Evolutionary conservation across 2,888 invertebrate genomes (phyloP).

Genomic region (Augiades crinisus): DNA sequence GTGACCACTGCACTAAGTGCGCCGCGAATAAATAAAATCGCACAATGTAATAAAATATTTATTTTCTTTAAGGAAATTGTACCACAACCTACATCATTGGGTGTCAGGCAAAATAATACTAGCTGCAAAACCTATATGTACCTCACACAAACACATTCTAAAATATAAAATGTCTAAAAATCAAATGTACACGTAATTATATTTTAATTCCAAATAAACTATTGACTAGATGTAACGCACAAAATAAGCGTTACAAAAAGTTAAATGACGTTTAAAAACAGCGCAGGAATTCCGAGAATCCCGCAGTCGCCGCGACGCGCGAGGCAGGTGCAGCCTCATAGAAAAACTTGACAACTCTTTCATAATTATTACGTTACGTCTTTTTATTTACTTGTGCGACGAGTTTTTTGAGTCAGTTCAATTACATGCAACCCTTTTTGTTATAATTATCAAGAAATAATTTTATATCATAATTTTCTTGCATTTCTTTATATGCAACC

Average conservation of each 20-base stretch:
- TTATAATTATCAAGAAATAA: neutral
- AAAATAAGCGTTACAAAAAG: neutral
- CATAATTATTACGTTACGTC: conserved; percentile 1
- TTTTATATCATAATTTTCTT: neutral
- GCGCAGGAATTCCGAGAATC: neutral
- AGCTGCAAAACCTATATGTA: no score
- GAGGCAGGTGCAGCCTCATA: neutral
- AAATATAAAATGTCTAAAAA: no score
- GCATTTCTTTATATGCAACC: no score
- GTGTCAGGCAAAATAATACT: no score
- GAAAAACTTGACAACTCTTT: conserved; percentile 4
- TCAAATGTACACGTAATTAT: no score
- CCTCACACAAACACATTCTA: no score
- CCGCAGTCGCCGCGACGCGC: neutral
- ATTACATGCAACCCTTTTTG: neutral
- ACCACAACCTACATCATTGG: neutral
- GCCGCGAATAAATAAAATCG: neutral
- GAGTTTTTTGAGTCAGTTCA: neutral
- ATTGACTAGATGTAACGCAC: neutral
- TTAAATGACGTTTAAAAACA: neutral
- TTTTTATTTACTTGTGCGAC: neutral
- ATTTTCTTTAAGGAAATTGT: neutral
- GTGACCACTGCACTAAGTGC: neutral
- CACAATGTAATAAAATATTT: no score
- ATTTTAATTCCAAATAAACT: neutral